Percentiles rank a stretch among this genome's conserved stretches.
These are phyloP conservation scores for Chionodraco myersi DNA, from an alignment of 2,113 vertebrate species.

Conservation along the genomic window DNA sequence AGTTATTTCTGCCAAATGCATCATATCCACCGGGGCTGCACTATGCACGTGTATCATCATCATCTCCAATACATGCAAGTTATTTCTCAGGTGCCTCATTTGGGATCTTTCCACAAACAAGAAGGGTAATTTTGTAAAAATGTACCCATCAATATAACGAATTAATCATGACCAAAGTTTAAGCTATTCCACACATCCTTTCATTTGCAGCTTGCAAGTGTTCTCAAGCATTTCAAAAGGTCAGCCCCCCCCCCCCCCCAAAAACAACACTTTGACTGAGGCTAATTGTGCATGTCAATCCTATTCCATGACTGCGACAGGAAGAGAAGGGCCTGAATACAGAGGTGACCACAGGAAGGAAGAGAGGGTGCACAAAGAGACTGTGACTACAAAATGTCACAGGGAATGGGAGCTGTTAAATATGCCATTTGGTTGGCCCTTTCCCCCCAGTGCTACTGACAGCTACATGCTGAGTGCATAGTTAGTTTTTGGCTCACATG, in stretches of 20 bases:
- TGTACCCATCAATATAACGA: too few species aligned
- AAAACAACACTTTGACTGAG: slow-evolving; percentile 22
- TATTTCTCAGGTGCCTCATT: slow-evolving; percentile 10
- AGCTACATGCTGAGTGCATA: slow-evolving; percentile 51
- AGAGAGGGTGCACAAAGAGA: background rate
- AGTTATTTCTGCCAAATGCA: slow-evolving; percentile 16
- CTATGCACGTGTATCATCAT: slow-evolving; percentile 20
- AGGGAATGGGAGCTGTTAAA: slow-evolving; percentile 58
- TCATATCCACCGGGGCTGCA: slow-evolving; percentile 11
- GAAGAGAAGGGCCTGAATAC: slow-evolving; percentile 33
- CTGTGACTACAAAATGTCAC: slow-evolving; percentile 65
- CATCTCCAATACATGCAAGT: slow-evolving; percentile 4
- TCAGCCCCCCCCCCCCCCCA: slow-evolving; percentile 15
- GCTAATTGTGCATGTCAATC: slow-evolving; percentile 20
- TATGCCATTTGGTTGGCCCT: slow-evolving; percentile 55
- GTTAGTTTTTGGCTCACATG: slow-evolving; percentile 37
- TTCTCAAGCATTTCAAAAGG: slow-evolving; percentile 54
- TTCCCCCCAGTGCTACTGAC: slow-evolving; percentile 30
- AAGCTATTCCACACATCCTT: background rate
- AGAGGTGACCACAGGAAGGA: slow-evolving; percentile 56
- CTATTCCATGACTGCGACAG: slow-evolving; percentile 37
- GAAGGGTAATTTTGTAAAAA: background rate
- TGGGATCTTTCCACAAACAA: background rate
- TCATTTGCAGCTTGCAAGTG: slow-evolving; percentile 32
- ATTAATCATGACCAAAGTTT: too few species aligned